Conservation (phyloP, 2,113 vertebrate genomes). For the Vulpes ferrilata region DNA sequence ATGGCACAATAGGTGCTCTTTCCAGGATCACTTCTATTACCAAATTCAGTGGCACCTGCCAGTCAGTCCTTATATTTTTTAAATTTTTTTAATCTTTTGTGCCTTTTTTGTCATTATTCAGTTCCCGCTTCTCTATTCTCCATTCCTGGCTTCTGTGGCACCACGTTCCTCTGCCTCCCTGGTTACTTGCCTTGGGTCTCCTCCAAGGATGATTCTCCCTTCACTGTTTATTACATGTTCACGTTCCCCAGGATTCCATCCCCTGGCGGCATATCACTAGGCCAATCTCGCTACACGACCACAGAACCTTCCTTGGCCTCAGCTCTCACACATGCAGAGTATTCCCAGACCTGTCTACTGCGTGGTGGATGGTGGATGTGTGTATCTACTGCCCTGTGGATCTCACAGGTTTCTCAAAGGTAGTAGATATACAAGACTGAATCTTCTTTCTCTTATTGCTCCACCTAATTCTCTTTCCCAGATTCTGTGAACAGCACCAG, state of each 20-base stretch:
- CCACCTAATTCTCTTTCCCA: neutral
- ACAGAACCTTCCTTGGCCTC: rapidly evolving
- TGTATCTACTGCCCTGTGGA: neutral
- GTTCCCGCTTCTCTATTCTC: neutral
- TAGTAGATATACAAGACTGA: neutral
- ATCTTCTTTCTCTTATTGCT: neutral
- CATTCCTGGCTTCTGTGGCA: neutral
- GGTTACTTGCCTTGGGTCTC: neutral
- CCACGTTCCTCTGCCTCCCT: neutral
- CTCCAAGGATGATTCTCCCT: neutral
- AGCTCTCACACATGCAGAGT: neutral
- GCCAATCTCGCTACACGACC: neutral
- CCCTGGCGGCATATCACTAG: neutral
- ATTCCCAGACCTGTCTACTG: neutral
- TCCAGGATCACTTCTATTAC: neutral
- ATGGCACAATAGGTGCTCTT: neutral
- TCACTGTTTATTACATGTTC: neutral
- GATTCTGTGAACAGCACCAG: neutral
- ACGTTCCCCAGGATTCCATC: neutral
- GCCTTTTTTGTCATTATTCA: neutral
- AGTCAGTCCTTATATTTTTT: neutral
- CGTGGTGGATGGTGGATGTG: neutral
- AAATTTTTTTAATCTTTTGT: neutral
- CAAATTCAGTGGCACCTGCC: neutral
- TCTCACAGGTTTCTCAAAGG: neutral